Percentiles rank a stretch among this genome's conserved stretches.
Conservation (phyloP, 1,140 invertebrate species). For the Drosophila triauraria region DNA sequence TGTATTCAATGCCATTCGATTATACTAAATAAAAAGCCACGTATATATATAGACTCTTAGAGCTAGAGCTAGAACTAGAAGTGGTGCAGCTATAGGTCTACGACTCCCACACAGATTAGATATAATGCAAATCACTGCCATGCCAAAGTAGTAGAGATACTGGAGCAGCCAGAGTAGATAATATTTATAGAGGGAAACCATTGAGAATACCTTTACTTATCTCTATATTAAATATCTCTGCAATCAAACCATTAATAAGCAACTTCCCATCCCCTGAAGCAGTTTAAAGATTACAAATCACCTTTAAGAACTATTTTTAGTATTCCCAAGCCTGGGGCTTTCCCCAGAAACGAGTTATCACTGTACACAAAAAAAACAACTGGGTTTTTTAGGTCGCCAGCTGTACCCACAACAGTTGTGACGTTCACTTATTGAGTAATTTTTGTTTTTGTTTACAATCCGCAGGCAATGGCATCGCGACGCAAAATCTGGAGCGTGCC, state of each 20-base stretch:
- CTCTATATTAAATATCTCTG: neutral
- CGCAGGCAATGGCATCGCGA: constrained; percentile 89
- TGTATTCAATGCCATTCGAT: constrained; percentile 7
- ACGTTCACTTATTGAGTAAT: constrained; percentile 35
- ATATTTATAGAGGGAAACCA: neutral
- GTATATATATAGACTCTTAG: neutral
- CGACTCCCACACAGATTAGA: constrained; percentile 11
- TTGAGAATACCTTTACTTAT: neutral
- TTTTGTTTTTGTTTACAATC: constrained; percentile 13
- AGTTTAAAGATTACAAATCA: neutral
- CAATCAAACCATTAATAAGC: neutral
- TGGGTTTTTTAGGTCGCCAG: constrained; percentile 30
- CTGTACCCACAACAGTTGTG: constrained; percentile 43
- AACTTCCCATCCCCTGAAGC: no score
- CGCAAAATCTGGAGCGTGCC: constrained; percentile 89
- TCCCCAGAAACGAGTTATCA: neutral
- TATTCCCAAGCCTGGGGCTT: neutral
- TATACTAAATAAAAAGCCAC: neutral
- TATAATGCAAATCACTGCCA: constrained; percentile 7
- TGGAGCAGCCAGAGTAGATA: no score
- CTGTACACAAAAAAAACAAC: constrained; percentile 4
- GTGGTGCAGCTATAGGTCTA: neutral
- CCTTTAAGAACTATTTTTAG: neutral
- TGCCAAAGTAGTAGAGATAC: neutral
- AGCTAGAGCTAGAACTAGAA: neutral